A percentile compares a stretch with the other conserved stretches of the same genome.
phyloP scores from a whole-genome alignment of 2,113 vertebrate genomes.

The Heliornis fulica region DNA sequence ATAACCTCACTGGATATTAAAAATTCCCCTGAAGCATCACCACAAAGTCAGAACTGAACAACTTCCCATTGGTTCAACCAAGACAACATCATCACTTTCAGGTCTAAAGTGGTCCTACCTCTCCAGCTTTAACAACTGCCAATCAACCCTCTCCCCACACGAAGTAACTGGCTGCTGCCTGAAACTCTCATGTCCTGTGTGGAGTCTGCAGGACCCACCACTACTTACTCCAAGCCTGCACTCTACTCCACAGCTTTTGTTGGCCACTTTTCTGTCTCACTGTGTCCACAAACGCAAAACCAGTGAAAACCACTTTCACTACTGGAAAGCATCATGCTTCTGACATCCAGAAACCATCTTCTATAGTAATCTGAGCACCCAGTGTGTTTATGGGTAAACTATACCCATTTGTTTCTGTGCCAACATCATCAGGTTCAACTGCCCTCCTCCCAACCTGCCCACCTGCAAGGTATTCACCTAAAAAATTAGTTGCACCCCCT shows the following conservation, averaged over 20 bases:
- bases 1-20: background rate
- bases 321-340: background rate
- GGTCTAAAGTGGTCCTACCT: background rate
- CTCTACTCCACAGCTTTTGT: background rate
- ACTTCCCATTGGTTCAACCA: background rate
- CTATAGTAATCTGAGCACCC: background rate
- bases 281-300: too few species aligned
- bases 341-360: background rate
- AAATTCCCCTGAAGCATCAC: background rate
- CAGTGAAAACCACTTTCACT: background rate
- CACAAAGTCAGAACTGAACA: background rate
- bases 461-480: background rate
- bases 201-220: background rate
- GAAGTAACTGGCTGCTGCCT: background rate
- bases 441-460: background rate
- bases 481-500: fast-evolving
- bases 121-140: background rate
- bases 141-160: background rate
- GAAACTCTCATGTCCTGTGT: background rate
- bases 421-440: background rate
- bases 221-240: background rate
- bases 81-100: background rate
- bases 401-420: background rate
- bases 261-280: background rate
- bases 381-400: background rate